Percentiles rank a stretch among this genome's conserved stretches.
phyloP scores from a whole-genome alignment of 2,797 vertebrate genomes.

The Anomalospiza imberbis region DNA sequence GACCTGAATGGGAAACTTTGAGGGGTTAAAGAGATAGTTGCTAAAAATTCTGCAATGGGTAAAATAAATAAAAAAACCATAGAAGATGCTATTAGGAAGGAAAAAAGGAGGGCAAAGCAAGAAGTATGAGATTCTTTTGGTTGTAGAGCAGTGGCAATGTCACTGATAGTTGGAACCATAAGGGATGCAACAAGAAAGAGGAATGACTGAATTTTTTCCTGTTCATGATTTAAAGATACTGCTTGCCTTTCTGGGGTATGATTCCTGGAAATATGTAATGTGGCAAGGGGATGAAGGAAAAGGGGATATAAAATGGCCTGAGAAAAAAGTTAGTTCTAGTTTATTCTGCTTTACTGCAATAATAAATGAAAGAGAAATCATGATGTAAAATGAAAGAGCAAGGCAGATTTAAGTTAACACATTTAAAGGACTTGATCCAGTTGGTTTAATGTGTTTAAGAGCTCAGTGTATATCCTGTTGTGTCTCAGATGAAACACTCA shows the following conservation, averaged over 20 bases:
- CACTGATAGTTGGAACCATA: not conserved
- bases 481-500: slow-evolving; percentile 6
- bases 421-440: not conserved
- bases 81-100: not conserved
- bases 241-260: not conserved
- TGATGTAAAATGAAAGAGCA: not conserved
- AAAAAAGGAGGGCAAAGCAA: not conserved
- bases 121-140: not conserved
- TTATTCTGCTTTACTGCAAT: not conserved
- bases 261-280: not conserved
- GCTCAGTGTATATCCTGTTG: not conserved
- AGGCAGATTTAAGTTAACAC: not conserved
- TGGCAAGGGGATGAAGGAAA: not conserved
- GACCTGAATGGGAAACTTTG: not conserved
- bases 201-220: not conserved
- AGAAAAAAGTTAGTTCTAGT: not conserved
- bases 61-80: not conserved
- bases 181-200: not conserved
- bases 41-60: not conserved
- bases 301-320: not conserved
- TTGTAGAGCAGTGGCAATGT: not conserved
- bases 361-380: not conserved
- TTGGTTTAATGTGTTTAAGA: slow-evolving; percentile 44
- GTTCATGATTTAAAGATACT: not conserved
- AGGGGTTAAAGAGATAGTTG: not conserved